phyloP scores from a whole-genome alignment of 2,797 vertebrate genomes.

The Oryzias dopingdopingensis region DNA sequence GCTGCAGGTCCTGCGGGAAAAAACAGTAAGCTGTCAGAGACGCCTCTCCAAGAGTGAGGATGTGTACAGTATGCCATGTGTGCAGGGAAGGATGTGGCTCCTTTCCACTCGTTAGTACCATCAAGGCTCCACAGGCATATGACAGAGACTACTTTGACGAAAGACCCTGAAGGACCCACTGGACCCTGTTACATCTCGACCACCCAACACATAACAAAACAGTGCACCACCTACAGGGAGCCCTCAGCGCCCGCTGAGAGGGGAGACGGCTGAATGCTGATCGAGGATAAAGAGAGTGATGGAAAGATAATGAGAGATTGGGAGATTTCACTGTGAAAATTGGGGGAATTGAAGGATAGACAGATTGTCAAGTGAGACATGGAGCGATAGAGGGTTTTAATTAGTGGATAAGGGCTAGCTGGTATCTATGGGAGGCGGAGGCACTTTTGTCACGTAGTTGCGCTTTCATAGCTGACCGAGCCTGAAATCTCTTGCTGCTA shows the following conservation, averaged over 20 bases:
- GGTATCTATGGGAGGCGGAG: constrained; percentile 57
- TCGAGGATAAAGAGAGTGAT: constrained; percentile 50
- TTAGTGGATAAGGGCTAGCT: constrained; percentile 69
- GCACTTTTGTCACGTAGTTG: constrained; percentile 61
- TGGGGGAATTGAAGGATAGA: constrained; percentile 56
- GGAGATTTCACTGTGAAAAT: constrained; percentile 62
- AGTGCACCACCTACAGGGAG: constrained; percentile 42
- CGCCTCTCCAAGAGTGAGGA: constrained; percentile 41
- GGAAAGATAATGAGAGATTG: constrained; percentile 61
- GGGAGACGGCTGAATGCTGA: constrained; percentile 27
- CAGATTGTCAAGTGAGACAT: constrained; percentile 68
- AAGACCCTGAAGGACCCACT: constrained; percentile 50
- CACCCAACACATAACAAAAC: constrained; percentile 58
- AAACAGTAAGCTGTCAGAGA: constrained; percentile 67
- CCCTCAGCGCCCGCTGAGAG: constrained; percentile 12
- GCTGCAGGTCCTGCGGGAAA: constrained; percentile 65
- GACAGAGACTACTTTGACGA: constrained; percentile 58
- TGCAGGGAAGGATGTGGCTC: constrained; percentile 12
- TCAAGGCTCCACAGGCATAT: constrained; percentile 58
- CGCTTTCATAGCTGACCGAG: constrained; percentile 75
- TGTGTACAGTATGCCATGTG: constrained; percentile 8
- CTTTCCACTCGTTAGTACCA: constrained; percentile 53
- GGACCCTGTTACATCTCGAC: constrained; percentile 63
- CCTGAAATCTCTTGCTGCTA: constrained; percentile 70
- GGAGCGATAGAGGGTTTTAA: constrained; percentile 73